Percentiles rank a stretch among this genome's conserved stretches.
phyloP scores from a whole-genome alignment of 2,888 invertebrate species.

The Catocala nupta region DNA sequence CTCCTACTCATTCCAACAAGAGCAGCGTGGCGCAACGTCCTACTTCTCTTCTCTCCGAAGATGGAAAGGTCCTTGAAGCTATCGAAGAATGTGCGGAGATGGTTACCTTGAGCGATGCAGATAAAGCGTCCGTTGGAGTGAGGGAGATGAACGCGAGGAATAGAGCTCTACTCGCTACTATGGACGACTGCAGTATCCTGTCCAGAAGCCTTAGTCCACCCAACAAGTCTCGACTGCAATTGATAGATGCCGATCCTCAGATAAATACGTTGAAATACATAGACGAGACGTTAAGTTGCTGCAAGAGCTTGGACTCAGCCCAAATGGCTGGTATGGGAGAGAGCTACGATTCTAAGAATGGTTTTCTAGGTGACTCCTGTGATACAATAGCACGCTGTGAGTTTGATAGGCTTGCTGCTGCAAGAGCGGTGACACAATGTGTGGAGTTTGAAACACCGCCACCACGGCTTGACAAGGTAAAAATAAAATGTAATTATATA shows the following conservation, averaged over 20 bases:
- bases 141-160: constrained; percentile 83
- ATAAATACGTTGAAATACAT: constrained; percentile 89
- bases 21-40: constrained; percentile 81
- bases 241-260: constrained; percentile 82
- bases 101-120: constrained; percentile 88
- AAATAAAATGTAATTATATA: not conserved
- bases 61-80: constrained; percentile 89
- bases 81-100: constrained; percentile 91
- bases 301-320: constrained; percentile 82
- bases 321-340: constrained; percentile 84
- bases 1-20: constrained; percentile 78
- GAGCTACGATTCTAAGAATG: constrained; percentile 82
- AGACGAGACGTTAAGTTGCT: constrained; percentile 86
- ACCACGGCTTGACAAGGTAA: constrained; percentile 73
- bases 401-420: constrained; percentile 70
- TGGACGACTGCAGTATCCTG: constrained; percentile 84
- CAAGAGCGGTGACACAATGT: constrained; percentile 59
- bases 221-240: constrained; percentile 75
- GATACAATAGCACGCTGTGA: constrained; percentile 82
- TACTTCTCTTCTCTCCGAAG: constrained; percentile 89
- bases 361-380: constrained; percentile 80
- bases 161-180: constrained; percentile 83
- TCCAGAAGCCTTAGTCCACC: constrained; percentile 83
- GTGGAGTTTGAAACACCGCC: constrained; percentile 79
- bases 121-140: constrained; percentile 77